Evolutionary conservation across 2,888 invertebrate genomes (phyloP), one percentile per base, ranked within the genome.

Genomic region (Ochropleura leucogaster): DNA sequence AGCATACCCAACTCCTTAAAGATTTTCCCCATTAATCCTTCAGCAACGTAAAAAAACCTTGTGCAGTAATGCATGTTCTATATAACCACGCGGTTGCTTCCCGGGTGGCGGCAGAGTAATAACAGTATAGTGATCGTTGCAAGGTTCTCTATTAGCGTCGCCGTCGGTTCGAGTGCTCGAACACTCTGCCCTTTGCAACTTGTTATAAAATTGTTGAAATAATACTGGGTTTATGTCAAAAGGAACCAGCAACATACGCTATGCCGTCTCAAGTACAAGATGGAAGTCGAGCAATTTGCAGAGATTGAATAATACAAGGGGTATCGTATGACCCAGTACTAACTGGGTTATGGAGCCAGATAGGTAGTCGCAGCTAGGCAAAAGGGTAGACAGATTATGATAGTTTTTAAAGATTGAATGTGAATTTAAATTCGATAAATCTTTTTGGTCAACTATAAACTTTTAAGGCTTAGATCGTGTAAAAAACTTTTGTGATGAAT

Each of bases 111-210:
- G 55, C 60, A 72, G 67, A 68, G 59, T 60, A 65, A 47, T 69
- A 80, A 65, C 64, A 49, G 72, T 78, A 68, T 47, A 80, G 69
- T 72, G 59, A 75, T 74, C 55, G 67, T 64, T 44, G 46, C 71
- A 72, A 80, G 66, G 65, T 72, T 74, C 62, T 53, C 49, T 53
- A 55, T 49, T 65, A 62, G 53, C 12, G 63, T 51, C 42, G 49
- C 49, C 12, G 63, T 51, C 42, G 49, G 62, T 70, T 80, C 59
- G 63, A 75, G 68, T 63, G 77, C 44, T 64, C 57, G 63, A 67
- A 66, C 68, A 66, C 65, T 72, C 62, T 71, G 77, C 83, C 68
- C 75, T 80, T 83, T 83, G 70, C 65, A 80, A 72, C 57, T 66
- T 51, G 72, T 74, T 74, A 70, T 82, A 79, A 83, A 68, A 83